These are phyloP conservation scores for Zaprionus vittiger DNA, from an alignment of 1,140 invertebrate species.

Conservation along the genomic window DNA sequence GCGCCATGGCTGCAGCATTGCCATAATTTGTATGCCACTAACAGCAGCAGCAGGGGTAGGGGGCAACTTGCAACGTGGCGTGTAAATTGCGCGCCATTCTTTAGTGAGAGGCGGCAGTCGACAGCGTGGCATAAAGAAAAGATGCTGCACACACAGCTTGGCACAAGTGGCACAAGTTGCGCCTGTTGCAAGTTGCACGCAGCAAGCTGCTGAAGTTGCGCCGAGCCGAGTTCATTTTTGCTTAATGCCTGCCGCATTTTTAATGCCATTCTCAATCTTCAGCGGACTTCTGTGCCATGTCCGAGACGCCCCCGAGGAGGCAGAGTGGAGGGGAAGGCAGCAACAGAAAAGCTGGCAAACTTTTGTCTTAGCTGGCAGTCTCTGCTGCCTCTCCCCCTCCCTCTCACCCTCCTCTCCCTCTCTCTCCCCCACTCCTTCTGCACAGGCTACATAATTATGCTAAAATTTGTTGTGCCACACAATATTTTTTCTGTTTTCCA, in stretches of 20 bases:
- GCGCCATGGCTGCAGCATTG: constrained; percentile 27
- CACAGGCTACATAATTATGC: constrained; percentile 75
- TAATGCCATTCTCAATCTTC: constrained; percentile 61
- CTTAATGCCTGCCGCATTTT: constrained; percentile 76
- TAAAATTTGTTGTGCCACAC: constrained; percentile 79
- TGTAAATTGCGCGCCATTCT: constrained; percentile 76
- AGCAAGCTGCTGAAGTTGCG: constrained; percentile 36
- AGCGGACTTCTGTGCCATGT: constrained; percentile 22
- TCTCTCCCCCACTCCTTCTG: background rate
- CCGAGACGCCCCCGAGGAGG: constrained; percentile 1
- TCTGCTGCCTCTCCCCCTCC: background rate
- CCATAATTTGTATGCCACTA: constrained; percentile 67
- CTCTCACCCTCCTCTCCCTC: background rate
- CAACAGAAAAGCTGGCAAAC: background rate
- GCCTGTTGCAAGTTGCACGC: constrained; percentile 20
- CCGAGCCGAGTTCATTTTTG: constrained; percentile 69
- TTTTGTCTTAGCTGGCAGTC: constrained; percentile 33
- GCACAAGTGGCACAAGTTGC: constrained; percentile 10
- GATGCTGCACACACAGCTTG: constrained; percentile 38
- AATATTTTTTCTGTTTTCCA: constrained; percentile 51
- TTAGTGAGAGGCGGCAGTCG: constrained; percentile 39
- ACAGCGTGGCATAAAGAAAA: constrained; percentile 2
- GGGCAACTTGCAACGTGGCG: constrained; percentile 56
- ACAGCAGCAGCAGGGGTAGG: constrained; percentile 17
- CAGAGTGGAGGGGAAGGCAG: background rate